Conservation (phyloP, 2,888 invertebrate genomes). For the Rhimphoctona megacephalus region DNA sequence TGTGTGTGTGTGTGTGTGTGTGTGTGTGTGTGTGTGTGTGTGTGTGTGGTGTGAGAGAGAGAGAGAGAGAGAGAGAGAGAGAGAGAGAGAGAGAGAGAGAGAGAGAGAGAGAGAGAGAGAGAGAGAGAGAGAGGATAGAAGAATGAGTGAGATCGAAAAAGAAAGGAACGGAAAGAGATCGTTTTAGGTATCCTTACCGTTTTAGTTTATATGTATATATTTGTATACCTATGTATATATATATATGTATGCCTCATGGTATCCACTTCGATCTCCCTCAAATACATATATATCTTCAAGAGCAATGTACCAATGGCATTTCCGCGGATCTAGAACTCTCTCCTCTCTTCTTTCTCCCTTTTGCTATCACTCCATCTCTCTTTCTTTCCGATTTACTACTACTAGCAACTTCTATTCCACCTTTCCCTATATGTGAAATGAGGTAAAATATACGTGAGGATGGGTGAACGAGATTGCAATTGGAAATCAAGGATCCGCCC, state of each 20-base stretch:
- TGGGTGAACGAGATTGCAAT: slow-evolving; percentile 63
- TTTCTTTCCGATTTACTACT: slow-evolving; percentile 34
- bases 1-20: too few species aligned
- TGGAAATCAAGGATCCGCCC: slow-evolving; percentile 62
- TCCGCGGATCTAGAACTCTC: slow-evolving; percentile 47
- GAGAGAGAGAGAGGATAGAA: slow-evolving; percentile 10
- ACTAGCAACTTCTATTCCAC: slow-evolving; percentile 13
- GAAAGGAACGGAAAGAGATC: slow-evolving; percentile 48
- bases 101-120: slow-evolving; percentile 18
- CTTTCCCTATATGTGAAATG: slow-evolving; percentile 43
- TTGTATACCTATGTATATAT: neutral
- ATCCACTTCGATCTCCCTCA: slow-evolving; percentile 47
- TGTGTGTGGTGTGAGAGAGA: too few species aligned
- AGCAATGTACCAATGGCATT: slow-evolving; percentile 51
- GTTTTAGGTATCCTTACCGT: slow-evolving; percentile 55
- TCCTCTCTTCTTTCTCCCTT: neutral
- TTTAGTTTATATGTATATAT: slow-evolving; percentile 22
- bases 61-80: too few species aligned
- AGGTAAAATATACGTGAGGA: slow-evolving; percentile 55
- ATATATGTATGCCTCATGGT: slow-evolving; percentile 26
- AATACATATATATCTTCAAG: slow-evolving; percentile 28
- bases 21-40: too few species aligned
- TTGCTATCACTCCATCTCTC: slow-evolving; percentile 2
- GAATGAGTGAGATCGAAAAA: slow-evolving; percentile 48
- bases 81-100: too few species aligned